phyloP scores from a whole-genome alignment of 2,113 vertebrate species.

The Lathamus discolor region DNA sequence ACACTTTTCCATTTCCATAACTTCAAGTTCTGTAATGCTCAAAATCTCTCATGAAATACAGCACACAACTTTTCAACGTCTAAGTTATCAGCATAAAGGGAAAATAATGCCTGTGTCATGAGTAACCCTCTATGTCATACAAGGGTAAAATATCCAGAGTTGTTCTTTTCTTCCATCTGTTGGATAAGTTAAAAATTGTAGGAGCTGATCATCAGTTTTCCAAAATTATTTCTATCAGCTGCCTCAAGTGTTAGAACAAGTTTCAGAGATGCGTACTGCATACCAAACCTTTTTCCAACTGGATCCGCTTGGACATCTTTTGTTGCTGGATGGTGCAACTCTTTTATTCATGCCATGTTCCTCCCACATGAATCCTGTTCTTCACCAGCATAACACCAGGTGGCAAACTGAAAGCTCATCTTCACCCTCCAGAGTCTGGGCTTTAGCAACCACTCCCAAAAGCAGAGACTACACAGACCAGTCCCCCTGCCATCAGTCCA shows the following conservation, averaged over 20 bases:
- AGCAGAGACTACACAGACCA: not conserved
- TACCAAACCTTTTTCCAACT: not conserved
- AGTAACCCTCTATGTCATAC: not conserved
- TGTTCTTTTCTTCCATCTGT: not conserved
- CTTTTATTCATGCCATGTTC: not conserved
- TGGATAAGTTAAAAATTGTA: not conserved
- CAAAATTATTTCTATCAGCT: not conserved
- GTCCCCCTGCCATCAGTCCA: not conserved
- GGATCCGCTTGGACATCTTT: not conserved
- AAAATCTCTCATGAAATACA: not conserved
- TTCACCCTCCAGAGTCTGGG: not conserved
- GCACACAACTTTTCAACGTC: not conserved
- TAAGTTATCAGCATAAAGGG: not conserved
- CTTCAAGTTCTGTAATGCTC: not conserved
- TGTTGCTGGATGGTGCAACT: not conserved
- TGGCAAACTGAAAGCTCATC: not conserved
- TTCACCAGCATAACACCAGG: not conserved
- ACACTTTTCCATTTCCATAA: constrained; percentile 33
- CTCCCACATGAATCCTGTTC: not conserved
- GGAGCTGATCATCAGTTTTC: not conserved
- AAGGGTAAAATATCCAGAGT: not conserved
- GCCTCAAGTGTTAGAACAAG: not conserved
- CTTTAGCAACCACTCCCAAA: not conserved
- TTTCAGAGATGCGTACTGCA: not conserved
- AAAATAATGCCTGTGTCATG: not conserved